phyloP scores from a whole-genome alignment of 1,140 invertebrate genomes.

The Saccostrea cuccullata region DNA sequence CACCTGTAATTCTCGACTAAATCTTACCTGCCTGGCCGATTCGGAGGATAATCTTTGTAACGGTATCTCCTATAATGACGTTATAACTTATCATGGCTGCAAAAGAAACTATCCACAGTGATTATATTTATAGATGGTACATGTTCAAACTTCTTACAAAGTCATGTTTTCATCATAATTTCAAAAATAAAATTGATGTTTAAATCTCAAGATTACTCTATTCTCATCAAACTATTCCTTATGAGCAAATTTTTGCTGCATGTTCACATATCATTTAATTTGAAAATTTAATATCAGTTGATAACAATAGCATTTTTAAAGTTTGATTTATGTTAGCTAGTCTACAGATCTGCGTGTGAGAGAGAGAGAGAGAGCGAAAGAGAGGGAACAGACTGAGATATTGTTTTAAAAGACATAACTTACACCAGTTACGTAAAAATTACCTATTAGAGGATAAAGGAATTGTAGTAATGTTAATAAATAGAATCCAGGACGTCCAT shows the following conservation, averaged over 20 bases:
- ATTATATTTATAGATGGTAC: neutral
- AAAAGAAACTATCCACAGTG: conserved; percentile 66
- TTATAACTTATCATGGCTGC: conserved; percentile 95
- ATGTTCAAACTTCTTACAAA: neutral
- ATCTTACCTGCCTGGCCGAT: conserved; percentile 71
- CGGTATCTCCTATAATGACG: conserved; percentile 92
- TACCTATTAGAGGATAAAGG: conserved; percentile 92
- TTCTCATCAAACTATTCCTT: too few species aligned
- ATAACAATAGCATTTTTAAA: too few species aligned
- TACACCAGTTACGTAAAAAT: conserved; percentile 64
- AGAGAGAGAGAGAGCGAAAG: too few species aligned
- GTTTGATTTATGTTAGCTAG: too few species aligned
- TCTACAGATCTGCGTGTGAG: too few species aligned
- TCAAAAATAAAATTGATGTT: too few species aligned
- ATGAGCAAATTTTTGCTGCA: too few species aligned
- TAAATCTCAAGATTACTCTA: too few species aligned
- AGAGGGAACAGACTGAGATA: neutral
- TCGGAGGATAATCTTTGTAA: conserved; percentile 89
- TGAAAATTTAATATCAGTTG: too few species aligned
- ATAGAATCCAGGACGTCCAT: conserved; percentile 89
- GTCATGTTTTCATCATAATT: neutral
- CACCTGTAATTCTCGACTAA: too few species aligned
- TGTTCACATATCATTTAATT: too few species aligned
- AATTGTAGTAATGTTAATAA: conserved; percentile 89
- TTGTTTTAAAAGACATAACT: neutral